Evolutionary conservation across 2,888 invertebrate species (phyloP), one percentile per base, ranked within the genome.

Genomic region (Raillietiella orientalis): DNA sequence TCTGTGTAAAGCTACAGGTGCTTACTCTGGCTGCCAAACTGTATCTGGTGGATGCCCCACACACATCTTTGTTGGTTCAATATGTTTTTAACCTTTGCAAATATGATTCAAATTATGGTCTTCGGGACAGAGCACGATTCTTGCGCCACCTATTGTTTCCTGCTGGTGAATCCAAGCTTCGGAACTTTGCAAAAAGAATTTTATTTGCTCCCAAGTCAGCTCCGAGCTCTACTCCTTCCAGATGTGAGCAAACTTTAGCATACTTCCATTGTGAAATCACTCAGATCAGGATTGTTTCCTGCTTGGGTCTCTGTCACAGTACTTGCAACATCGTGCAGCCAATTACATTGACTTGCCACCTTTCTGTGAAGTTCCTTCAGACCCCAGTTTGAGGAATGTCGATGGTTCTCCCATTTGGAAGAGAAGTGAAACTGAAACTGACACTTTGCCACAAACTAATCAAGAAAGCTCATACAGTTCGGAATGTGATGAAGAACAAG

Each of bases 41-140:
- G 14, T 79, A 66, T 38, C 55, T 90, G 25, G 75, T 71, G 12
- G 74, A 75, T 43, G 65, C 74, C 4, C 61, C 66, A 30, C 82
- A 74, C 49, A 82, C 79, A 0, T 58, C 64, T 29, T 53, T 75
- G 4, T 55, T 93, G 27, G 74, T 75, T 38, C 75, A 77, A 43
- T 93, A 96, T 48, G 69, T 93, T 21, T 69, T 93, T 40, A 74
- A 54, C 36, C 53, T 96, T 38, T 87, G 93, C 2, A 69, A 82
- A 36, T 96, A 93, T 46, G 96, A 96, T 55, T 69, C 71, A 36
- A 84, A 82, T 49, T 96, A 93, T 43, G 93, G 96, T 50, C 82
- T 96, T 27, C 58, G 96, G 14, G 96, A 99, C 51, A 58, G 87
- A 6, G 79, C 84, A 4, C 55, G 96, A 14, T 65, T 93, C 42